Base-by-base conservation (phyloP, 2,113 vertebrate genomes). In the Hoplias malabaricus region DNA sequence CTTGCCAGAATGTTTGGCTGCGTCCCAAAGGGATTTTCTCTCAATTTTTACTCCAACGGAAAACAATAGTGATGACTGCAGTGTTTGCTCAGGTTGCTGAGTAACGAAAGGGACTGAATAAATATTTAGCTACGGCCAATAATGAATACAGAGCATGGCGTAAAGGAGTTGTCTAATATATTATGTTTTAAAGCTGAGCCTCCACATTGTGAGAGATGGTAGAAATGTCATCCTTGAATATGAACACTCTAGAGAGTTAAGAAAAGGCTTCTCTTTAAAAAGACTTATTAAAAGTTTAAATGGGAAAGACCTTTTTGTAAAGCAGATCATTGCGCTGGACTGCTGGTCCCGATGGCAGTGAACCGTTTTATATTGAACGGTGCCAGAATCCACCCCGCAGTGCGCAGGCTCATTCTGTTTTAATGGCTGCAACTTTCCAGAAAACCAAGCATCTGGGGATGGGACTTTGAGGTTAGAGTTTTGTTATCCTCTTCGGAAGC, bases 1-100 rank as follows among this genome's bases (percentile, higher is more conserved):
- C 68, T 77, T 75, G 46, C 62, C 73, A 54, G 54, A 11, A 59
- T 33, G 23, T 63, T 67, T 77, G 38, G 12, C 61, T 50, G 27
- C 25, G 56, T 69, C 53, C 67, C 75, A 42, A 62, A 69, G 69
- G 67, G 14, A 27, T 53, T 70, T 69, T 77, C 75, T 61, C 54
- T 23, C 33, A 75, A 75, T 75, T 50, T 56, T 43, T 66, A 43
- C 38, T 34, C 59, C 42, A 53, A 21, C 48, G 25, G 67, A 53
- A 33, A 31, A 59, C 29, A 77, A 61, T 77, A 21, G 29, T 29
- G 67, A 70, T 48, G 61, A 77, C 50, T 43, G 59, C 38, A 56
- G 42, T 61, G 54, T 48, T 50, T 46, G 43, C 61, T 77, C 40
- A 48, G 43, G 40, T 38, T 46, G 75, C 66, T 59, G 65, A 54